A percentile compares a stretch with the other conserved stretches of the same genome.
These are phyloP conservation scores for Drosophila guanche DNA, from an alignment of 1,140 invertebrate genomes.

Conservation along the genomic window DNA sequence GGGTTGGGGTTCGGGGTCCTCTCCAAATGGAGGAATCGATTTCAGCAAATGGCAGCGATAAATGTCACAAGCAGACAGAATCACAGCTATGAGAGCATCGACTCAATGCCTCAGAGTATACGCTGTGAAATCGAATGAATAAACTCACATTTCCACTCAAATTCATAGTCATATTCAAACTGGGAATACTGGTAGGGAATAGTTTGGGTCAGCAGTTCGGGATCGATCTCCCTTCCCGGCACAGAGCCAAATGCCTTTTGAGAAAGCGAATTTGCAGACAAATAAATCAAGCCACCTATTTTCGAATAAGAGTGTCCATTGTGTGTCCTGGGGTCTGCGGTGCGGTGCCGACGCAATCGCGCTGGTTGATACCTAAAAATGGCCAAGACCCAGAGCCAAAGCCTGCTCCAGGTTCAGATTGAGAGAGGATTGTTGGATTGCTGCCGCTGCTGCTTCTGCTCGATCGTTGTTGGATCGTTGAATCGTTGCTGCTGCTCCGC, in stretches of 20 bases:
- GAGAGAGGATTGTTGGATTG: slow-evolving; percentile 62
- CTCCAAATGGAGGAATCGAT: background rate
- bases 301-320: slow-evolving; percentile 75
- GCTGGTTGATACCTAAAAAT: slow-evolving; percentile 65
- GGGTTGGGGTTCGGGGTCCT: background rate
- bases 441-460: slow-evolving; percentile 20
- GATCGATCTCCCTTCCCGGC: slow-evolving; percentile 7
- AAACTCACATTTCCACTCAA: slow-evolving; percentile 13
- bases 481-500: slow-evolving; percentile 21
- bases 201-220: slow-evolving; percentile 37
- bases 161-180: slow-evolving; percentile 44
- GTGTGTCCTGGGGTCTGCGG: slow-evolving; percentile 56
- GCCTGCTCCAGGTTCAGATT: slow-evolving; percentile 55
- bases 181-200: slow-evolving; percentile 39
- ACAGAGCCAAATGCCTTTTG: slow-evolving; percentile 69
- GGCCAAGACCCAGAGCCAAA: slow-evolving; percentile 57
- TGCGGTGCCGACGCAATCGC: slow-evolving; percentile 65
- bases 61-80: no score
- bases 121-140: slow-evolving; percentile 14
- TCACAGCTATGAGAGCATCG: slow-evolving; percentile 10
- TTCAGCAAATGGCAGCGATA: slow-evolving; percentile 8
- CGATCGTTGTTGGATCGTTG: no score
- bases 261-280: slow-evolving; percentile 82
- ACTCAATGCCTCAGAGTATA: slow-evolving; percentile 10
- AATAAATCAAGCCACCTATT: slow-evolving; percentile 83